Base-by-base conservation (phyloP, 2,797 vertebrate species). In the Ataeniobius toweri region DNA sequence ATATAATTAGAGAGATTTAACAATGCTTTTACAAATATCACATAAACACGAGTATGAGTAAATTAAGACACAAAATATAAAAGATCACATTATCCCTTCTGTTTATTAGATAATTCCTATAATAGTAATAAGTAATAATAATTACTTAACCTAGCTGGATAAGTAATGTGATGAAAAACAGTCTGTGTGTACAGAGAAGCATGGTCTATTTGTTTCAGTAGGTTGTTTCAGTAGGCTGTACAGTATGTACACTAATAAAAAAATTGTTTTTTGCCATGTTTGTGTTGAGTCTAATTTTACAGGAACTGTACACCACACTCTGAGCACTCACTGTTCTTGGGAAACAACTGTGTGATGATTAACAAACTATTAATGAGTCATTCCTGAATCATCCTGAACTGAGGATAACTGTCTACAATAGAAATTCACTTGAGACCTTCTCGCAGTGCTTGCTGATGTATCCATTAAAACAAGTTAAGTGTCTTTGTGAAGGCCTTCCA, bases 381-480 rank as follows among this genome's bases (percentile, higher is more conserved):
- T 26, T 77, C 44, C 55, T 77, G 13, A 39, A 67, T 73, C 63
- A 71, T 24, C 63, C 53, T 73, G 39, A 67, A 41, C 24, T 55
- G 8, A 73, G 16, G 10, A 31, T 26, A 41, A 56, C 67, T 41
- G 53, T 68, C n/a, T 39, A 59, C 8, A 72, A 56, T 26, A 8
- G n/a, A 22, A 71, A 71, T 9, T 70, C 3, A 67, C 4, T 58
- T 16, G 20, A 56, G 24, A 69, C 5, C 12, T 69, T 26, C 24
- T 24, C 24, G 14, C 6, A 1, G 9, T 46, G 67, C 67, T 69
- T 46, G 6, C 41, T 46, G 41, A 7, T 46, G 39, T 12, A 46
- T 46, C 5, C 14, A 6, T 44, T 68, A 13, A 46, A 44, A 46
- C n/a, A 69, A 46, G 22, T 39, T 36, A 36, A 36, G 36, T 36